These are phyloP conservation scores for Slavum lentiscoides DNA, from an alignment of 2,888 invertebrate species.

Conservation along the genomic window DNA sequence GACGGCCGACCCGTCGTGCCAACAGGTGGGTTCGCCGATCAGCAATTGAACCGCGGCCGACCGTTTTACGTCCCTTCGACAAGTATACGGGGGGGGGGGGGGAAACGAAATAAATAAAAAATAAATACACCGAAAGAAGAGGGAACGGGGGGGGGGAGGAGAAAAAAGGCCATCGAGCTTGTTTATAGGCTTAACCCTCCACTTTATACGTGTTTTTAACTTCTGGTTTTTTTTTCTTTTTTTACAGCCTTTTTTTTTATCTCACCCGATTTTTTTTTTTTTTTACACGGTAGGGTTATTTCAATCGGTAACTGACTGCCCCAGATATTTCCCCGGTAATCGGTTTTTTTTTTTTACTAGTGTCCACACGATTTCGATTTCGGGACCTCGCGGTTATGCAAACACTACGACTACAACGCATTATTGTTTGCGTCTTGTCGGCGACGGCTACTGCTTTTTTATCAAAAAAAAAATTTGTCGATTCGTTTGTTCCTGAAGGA, in stretches of 20 bases:
- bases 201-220: slow-evolving; percentile 20
- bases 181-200: slow-evolving; percentile 50
- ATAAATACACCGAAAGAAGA: slow-evolving; percentile 36
- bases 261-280: slow-evolving; percentile 8
- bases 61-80: slow-evolving; percentile 48
- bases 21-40: slow-evolving; percentile 52
- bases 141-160: background rate
- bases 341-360: slow-evolving; percentile 10
- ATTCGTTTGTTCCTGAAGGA: too few species aligned
- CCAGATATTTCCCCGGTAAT: background rate
- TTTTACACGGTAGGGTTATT: slow-evolving; percentile 36
- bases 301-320: slow-evolving; percentile 34
- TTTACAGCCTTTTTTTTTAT: slow-evolving; percentile 11
- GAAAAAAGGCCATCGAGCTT: slow-evolving; percentile 42
- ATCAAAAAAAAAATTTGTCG: background rate
- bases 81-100: slow-evolving; percentile 1
- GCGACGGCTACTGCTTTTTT: background rate
- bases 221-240: slow-evolving; percentile 29
- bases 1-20: background rate
- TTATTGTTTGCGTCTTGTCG: background rate
- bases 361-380: background rate
- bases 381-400: slow-evolving; percentile 20
- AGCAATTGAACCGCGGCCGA: slow-evolving; percentile 41
- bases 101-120: slow-evolving; percentile 12
- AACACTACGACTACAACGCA: background rate